Evolutionary conservation across 37 sponge, comb jelly and placozoan genomes (phyloP).

Genomic region (Ianthella basta): DNA sequence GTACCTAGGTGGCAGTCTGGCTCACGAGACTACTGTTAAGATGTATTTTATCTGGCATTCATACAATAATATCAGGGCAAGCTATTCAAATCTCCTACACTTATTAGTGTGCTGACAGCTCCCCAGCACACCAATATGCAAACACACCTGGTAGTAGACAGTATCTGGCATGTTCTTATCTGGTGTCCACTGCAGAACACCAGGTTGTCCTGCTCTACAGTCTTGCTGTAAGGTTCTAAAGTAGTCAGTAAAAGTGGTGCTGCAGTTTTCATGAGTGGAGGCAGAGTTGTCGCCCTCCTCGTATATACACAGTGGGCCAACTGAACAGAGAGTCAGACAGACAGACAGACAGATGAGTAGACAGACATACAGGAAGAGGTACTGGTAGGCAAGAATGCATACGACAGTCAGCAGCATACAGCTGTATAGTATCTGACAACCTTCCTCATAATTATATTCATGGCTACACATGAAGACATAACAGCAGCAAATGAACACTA

Average conservation of each 20-base stretch:
- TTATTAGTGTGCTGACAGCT: too few species aligned
- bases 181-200: constrained; percentile 57
- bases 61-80: too few species aligned
- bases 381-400: constrained; percentile 26
- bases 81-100: too few species aligned
- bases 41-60: too few species aligned
- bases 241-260: constrained; percentile 18
- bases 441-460: too few species aligned
- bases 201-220: background rate
- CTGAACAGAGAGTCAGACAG: background rate
- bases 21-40: too few species aligned
- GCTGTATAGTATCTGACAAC: too few species aligned
- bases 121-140: too few species aligned
- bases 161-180: constrained; percentile 56
- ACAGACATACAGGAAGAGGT: background rate
- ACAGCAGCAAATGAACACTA: too few species aligned
- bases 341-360: background rate
- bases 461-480: too few species aligned
- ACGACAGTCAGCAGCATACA: too few species aligned
- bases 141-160: constrained; percentile 60
- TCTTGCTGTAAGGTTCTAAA: background rate
- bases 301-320: background rate
- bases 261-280: constrained; percentile 3
- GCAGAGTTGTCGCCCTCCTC: background rate
- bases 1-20: too few species aligned